These are phyloP conservation scores for Aphelenchoides fujianensis DNA, from an alignment of 1,140 invertebrate genomes.

Conservation along the genomic window DNA sequence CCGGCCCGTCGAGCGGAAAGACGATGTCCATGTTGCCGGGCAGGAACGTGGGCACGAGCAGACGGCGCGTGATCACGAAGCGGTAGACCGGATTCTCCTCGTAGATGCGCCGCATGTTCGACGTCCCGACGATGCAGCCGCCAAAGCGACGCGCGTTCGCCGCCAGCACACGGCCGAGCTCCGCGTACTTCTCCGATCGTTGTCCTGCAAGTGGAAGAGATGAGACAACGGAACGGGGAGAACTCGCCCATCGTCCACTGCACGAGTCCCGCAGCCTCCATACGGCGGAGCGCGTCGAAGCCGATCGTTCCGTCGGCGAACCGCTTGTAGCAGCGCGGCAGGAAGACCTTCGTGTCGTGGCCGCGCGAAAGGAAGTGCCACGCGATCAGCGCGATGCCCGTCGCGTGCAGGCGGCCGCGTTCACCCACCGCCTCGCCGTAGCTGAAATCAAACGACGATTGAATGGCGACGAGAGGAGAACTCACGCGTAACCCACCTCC, in stretches of 20 bases:
- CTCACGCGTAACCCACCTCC: constrained; percentile 7
- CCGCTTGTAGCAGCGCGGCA: not conserved
- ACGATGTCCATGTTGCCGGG: constrained; percentile 5
- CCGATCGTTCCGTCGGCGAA: not conserved
- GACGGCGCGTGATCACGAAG: not conserved
- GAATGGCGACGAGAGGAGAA: not conserved
- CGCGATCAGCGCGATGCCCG: not conserved
- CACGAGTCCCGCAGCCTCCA: not conserved
- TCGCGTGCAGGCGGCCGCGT: not conserved
- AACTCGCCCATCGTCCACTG: constrained; percentile 3
- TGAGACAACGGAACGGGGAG: too few relatives aligned
- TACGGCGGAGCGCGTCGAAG: not conserved
- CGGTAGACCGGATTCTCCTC: constrained; percentile 19
- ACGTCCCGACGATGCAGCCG: not conserved
- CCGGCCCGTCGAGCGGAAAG: constrained; percentile 5
- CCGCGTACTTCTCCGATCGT: constrained; percentile 5
- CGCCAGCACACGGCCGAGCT: constrained; percentile 4
- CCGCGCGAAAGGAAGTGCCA: constrained; percentile 2
- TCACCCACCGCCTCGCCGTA: constrained; percentile 10
- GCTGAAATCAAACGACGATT: not conserved
- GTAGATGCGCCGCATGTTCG: not conserved
- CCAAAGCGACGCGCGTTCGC: constrained; percentile 10
- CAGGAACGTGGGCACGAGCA: not conserved
- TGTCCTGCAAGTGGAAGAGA: too few relatives aligned
- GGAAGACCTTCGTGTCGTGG: constrained; percentile 13